Evolutionary conservation across 2,113 vertebrate genomes (phyloP), one percentile per base, ranked within the genome.

Genomic region (Corythornis vintsioides): DNA sequence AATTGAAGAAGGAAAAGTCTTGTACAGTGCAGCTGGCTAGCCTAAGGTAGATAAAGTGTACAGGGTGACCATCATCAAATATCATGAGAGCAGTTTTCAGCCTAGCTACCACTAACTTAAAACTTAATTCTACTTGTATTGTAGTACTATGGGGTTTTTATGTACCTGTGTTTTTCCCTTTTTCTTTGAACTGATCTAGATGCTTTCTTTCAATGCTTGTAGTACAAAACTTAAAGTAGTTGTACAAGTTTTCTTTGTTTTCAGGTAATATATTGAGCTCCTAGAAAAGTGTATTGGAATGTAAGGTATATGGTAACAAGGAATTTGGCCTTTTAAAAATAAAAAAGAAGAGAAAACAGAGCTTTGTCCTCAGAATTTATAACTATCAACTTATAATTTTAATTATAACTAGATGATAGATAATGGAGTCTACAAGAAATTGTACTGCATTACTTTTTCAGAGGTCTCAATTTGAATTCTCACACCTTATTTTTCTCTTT

Each of bases 401-500:
- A 65, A 12, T 85, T 65, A 40, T 7, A 43, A 26, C 7, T 81
- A 42, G 16, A 93, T 72, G 19, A 26, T 38, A 83, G 29, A 8
- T 65, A 60, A 48, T 75, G 75, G 12, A 48, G 0, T 61, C 13
- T 89, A 25, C 28, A 76, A 53, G 67, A 71, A 94, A 60, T 2
- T 70, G 40, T 65, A 43, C 42, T 77, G 14, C 16, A 6, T 53
- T 85, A 31, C 13, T 78, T 95, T 59, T 86, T 73, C 21, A 42
- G n/a, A 80, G 53, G 31, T 64, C 52, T 20, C 40, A 45, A 28
- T 81, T 55, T 63, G 43, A 91, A 67, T 76, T 81, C 70, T 95
- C 42, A 90, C 38, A 18, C 88, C 47, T 89, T 45, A 1, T 70
- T 83, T 50, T 92, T 91, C 76, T 96, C 53, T 95, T 83, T 95